Percentiles rank a stretch among this genome's conserved stretches.
phyloP scores from a whole-genome alignment of 2,888 invertebrate genomes.

The Smittia aterrima region DNA sequence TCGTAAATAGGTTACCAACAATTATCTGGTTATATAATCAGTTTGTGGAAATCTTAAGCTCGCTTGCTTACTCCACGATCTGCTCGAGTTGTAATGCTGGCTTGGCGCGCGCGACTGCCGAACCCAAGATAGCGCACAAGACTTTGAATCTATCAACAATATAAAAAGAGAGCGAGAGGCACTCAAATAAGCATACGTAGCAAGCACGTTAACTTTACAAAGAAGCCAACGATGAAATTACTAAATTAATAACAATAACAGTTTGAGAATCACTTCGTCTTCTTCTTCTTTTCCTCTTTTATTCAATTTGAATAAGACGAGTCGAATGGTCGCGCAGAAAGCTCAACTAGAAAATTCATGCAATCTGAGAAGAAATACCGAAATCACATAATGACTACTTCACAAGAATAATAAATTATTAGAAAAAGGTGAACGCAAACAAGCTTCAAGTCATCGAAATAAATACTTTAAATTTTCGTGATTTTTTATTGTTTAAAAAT shows the following conservation, averaged over 20 bases:
- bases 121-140: slow-evolving; percentile 33
- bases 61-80: slow-evolving; percentile 2
- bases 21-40: slow-evolving; percentile 40
- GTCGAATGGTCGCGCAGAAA: not conserved
- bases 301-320: slow-evolving; percentile 11
- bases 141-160: slow-evolving; percentile 26
- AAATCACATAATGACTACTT: slow-evolving; percentile 42
- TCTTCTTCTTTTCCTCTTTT: not conserved
- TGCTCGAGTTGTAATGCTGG: not conserved
- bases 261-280: not conserved
- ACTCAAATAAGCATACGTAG: not conserved
- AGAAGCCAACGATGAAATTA: slow-evolving; percentile 19
- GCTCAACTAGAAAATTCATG: slow-evolving; percentile 7
- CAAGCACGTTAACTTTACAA: slow-evolving; percentile 1
- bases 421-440: slow-evolving; percentile 30
- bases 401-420: slow-evolving; percentile 39
- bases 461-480: slow-evolving; percentile 37
- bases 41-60: slow-evolving; percentile 18
- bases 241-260: slow-evolving; percentile 29
- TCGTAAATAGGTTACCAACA: slow-evolving; percentile 34
- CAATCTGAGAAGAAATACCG: slow-evolving; percentile 34
- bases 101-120: slow-evolving; percentile 16
- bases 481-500: slow-evolving; percentile 39
- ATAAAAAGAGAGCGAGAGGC: not conserved
- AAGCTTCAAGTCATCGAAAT: slow-evolving; percentile 38